Evolutionary conservation across 2,888 invertebrate genomes (phyloP).

Genomic region (Gnatocerus cornutus): DNA sequence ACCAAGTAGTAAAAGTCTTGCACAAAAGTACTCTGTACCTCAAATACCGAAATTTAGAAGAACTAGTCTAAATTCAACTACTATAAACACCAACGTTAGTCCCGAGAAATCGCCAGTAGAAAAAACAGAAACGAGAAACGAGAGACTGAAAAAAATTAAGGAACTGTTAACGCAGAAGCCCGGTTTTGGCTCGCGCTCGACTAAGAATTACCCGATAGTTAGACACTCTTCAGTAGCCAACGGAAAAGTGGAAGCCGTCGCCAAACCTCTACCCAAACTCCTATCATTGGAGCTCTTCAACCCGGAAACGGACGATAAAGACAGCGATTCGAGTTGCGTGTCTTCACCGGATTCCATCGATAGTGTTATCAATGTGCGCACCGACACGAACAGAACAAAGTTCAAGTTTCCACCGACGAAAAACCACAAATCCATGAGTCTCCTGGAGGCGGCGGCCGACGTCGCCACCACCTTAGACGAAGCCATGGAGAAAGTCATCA

Average conservation of each 20-base stretch:
- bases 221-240: constrained; percentile 76
- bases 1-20: constrained; percentile 58
- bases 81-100: constrained; percentile 50
- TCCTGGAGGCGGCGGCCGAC: constrained; percentile 80
- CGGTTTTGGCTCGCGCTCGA: constrained; percentile 75
- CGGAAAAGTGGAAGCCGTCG: constrained; percentile 76
- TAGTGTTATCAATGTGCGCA: constrained; percentile 78
- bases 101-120: constrained; percentile 58
- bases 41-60: constrained; percentile 68
- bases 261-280: constrained; percentile 82
- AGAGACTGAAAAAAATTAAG: constrained; percentile 80
- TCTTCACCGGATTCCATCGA: constrained; percentile 92
- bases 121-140: constrained; percentile 70
- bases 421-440: constrained; percentile 69
- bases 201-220: constrained; percentile 80
- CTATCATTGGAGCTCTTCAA: constrained; percentile 89
- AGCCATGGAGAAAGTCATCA: constrained; percentile 80
- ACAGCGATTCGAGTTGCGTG: constrained; percentile 90
- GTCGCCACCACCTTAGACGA: constrained; percentile 80
- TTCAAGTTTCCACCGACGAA: constrained; percentile 59
- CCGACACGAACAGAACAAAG: constrained; percentile 46
- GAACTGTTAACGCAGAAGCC: constrained; percentile 81
- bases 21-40: constrained; percentile 68
- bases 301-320: constrained; percentile 92
- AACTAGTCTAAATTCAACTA: constrained; percentile 61